Evolutionary conservation across 2,888 invertebrate genomes (phyloP), one percentile per base, ranked within the genome.

Genomic region (Caenorhabditis doughertyi): DNA sequence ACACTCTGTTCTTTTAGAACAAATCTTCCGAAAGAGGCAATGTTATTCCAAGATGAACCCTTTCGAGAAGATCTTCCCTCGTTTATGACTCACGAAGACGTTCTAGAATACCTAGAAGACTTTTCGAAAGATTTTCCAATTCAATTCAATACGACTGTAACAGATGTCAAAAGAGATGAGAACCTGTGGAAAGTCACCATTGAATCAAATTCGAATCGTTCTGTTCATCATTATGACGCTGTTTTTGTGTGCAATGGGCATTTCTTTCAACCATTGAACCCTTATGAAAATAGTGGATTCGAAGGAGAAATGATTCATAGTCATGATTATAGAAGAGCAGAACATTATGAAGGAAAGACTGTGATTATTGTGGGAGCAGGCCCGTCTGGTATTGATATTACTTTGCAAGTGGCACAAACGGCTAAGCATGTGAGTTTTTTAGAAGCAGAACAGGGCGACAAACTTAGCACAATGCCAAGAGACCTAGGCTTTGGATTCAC

Each of bases 21-120:
- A 0, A 97, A 97, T 92, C 94, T 97, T 9, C 97, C 97, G 0
- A 97, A 96, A 92, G 96, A 97, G 93, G 94, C 96, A 2, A 97
- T 97, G 97, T 95, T 95, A 0, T 97, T 94, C 92, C 96, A 96
- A 0, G 96, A 96, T 91, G 96, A 95, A 92, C 95, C 95, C 0
- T 95, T 96, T 79, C 94, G 95, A 0, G 94, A 90, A 0, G 83
- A 89, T 47, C 87, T 89, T 2, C 92, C 92, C 1, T 92, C 96
- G 0, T 96, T 95, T 90, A 93, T 96, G 3, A 94, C 94, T 0
- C 95, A 95, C 25, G 94, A 76, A 47, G 76, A 84, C 7, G 85
- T 89, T 0, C 62, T 87, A 18, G 51, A 72, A 13, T 90, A 90
- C 44, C 72, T 90, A 9, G 62, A 85, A 49, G 72, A 84, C 21